Conservation (phyloP, 2,797 vertebrate species). For the Hippocampus kuda region DNA sequence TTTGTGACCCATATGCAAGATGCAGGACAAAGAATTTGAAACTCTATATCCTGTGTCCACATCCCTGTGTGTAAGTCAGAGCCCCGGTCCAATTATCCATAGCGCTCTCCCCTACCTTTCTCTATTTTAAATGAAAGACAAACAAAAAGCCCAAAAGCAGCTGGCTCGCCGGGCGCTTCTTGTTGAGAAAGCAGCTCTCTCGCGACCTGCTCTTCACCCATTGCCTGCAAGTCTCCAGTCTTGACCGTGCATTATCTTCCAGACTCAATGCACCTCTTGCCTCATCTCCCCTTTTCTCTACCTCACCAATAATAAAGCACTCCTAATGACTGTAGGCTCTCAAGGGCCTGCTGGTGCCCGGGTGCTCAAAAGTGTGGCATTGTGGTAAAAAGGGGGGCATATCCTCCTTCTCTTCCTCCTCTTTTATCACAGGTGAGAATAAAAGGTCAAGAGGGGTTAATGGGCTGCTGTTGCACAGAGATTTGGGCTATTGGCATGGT, state of each 20-base stretch:
- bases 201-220: constrained; percentile 53
- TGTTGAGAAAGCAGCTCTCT: constrained; percentile 46
- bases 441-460: constrained; percentile 77
- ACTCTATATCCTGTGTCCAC: constrained; percentile 49
- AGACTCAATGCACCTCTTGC: constrained; percentile 49
- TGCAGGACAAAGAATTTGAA: constrained; percentile 48
- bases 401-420: constrained; percentile 57
- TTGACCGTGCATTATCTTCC: constrained; percentile 61
- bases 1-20: constrained; percentile 25
- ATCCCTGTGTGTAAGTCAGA: constrained; percentile 55
- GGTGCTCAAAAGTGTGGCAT: constrained; percentile 59
- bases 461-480: constrained; percentile 68
- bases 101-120: constrained; percentile 46
- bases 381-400: constrained; percentile 45
- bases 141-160: constrained; percentile 63
- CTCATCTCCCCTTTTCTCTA: constrained; percentile 41
- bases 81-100: constrained; percentile 55
- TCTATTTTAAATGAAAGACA: constrained; percentile 53
- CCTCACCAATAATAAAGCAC: constrained; percentile 69
- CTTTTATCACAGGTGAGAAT: constrained; percentile 79
- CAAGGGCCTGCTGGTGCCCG: constrained; percentile 72
- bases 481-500: constrained; percentile 65
- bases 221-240: constrained; percentile 55
- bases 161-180: constrained; percentile 47
- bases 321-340: constrained; percentile 68